Conservation (phyloP, 2,113 vertebrate species). For the Cisticola juncidis region DNA sequence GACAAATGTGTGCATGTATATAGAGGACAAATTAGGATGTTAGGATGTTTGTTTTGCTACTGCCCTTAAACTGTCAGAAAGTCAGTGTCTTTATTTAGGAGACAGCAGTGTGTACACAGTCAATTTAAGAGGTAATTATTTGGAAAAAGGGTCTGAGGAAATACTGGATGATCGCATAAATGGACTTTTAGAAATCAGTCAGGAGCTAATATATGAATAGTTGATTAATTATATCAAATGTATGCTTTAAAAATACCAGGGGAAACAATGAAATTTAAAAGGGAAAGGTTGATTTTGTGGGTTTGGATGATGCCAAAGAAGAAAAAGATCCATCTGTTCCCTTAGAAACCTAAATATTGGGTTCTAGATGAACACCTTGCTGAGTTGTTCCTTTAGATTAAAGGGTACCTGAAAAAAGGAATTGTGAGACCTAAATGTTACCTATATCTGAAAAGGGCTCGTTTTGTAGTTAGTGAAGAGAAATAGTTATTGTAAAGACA, state of each 20-base stretch:
- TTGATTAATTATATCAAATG: not conserved
- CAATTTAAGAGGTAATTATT: not conserved
- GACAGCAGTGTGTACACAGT: not conserved
- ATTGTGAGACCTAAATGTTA: not conserved
- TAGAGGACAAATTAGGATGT: not conserved
- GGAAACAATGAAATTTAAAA: not conserved
- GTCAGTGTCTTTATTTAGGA: not conserved
- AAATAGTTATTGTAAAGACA: not conserved
- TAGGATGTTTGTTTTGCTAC: not conserved
- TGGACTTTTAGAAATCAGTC: not conserved
- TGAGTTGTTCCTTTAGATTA: not conserved
- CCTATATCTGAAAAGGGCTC: not conserved
- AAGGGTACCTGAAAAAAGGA: not conserved
- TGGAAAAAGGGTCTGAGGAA: not conserved
- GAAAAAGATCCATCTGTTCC: not conserved
- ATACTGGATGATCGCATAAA: not conserved
- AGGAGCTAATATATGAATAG: not conserved
- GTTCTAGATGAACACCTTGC: not conserved
- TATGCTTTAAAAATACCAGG: not conserved
- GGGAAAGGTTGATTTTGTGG: not conserved
- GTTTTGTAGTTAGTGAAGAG: not conserved
- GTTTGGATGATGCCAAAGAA: not conserved
- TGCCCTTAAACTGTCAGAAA: not conserved
- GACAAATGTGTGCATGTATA: not conserved
- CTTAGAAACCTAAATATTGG: not conserved